Evolutionary conservation across 2,113 vertebrate genomes (phyloP), one percentile per base, ranked within the genome.

Genomic region (Epinephelus cyanopodus): DNA sequence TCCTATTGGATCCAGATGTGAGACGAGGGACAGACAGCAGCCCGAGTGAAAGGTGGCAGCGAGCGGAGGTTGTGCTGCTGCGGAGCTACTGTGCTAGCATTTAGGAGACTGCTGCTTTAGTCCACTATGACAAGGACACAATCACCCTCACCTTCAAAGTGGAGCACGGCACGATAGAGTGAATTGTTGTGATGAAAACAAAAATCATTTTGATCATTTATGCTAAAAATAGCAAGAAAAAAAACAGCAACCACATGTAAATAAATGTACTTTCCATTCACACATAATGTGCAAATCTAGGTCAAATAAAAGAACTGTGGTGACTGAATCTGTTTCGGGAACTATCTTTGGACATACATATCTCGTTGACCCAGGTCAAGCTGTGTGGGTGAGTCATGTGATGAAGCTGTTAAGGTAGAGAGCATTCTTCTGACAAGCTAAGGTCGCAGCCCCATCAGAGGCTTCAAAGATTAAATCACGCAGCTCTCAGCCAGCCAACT

Each of bases 1-100:
- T 89, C 83, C 88, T 94, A 95, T 95, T 95, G 92, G 92, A 94
- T 95, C 95, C 95, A 96, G 94, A 95, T 96, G 94, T 94, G 89
- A 89, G 88, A 68, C 82, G 81, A 82, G 64, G 84, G 77, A 89
- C 82, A 85, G 87, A 90, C 87, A 72, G 85, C 82, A 68, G 78
- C 54, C 82, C 50, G 33, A 87, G 77, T 85, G 73, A 85, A 91
- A 91, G 86, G 88, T 92, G 82, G 90, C 83, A 84, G 86, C 75
- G 73, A 62, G 68, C 13, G 45, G 62, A 87, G 54, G 53, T 65
- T 84, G 71, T 57, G 78, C 85, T 62, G 23, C 10, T 86, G 29
- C 67, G 37, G 21, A 77, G 79, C 78, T 72, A 71, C 79, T 54
- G 61, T 53, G 60, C 61, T 37, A 69, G 72, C 64, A 66, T 48